Evolutionary conservation across 2,888 invertebrate species (phyloP).

Genomic region (Cryptus viduatorius): DNA sequence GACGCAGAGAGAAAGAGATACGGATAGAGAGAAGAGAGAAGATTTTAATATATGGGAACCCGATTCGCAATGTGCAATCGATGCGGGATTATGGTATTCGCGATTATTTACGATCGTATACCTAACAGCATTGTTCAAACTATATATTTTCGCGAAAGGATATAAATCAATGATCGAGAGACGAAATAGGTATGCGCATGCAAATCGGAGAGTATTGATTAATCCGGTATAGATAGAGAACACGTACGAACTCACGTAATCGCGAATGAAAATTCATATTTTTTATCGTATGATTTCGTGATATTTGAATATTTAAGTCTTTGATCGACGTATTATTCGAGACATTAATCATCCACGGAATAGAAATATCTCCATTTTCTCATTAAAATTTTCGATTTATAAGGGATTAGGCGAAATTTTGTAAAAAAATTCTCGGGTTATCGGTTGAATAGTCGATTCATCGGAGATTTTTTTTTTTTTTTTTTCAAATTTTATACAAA

Average conservation of each 20-base stretch:
- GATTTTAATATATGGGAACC: constrained; percentile 52
- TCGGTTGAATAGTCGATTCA: no score
- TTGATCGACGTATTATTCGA: background rate
- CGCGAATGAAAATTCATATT: background rate
- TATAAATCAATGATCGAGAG: constrained; percentile 34
- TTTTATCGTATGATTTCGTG: background rate
- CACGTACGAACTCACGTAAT: background rate
- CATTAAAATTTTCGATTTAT: no score
- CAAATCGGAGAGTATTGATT: constrained; percentile 17
- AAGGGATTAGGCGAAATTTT: no score
- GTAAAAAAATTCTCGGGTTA: no score
- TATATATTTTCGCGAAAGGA: constrained; percentile 20
- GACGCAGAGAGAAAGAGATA: constrained; percentile 8
- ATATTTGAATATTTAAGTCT: no score
- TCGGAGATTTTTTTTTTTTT: no score
- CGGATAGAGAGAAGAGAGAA: constrained; percentile 16
- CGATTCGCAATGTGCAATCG: constrained; percentile 60
- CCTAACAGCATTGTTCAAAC: constrained; percentile 48
- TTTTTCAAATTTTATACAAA: no score
- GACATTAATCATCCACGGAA: background rate
- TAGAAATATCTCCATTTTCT: background rate
- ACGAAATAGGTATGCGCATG: constrained; percentile 4
- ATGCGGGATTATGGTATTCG: constrained; percentile 41
- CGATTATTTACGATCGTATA: constrained; percentile 59
- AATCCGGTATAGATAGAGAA: constrained; percentile 22